Percentiles rank a stretch among this genome's conserved stretches.
These are phyloP conservation scores for Nebria salina DNA, from an alignment of 2,888 invertebrate species.

Conservation along the genomic window DNA sequence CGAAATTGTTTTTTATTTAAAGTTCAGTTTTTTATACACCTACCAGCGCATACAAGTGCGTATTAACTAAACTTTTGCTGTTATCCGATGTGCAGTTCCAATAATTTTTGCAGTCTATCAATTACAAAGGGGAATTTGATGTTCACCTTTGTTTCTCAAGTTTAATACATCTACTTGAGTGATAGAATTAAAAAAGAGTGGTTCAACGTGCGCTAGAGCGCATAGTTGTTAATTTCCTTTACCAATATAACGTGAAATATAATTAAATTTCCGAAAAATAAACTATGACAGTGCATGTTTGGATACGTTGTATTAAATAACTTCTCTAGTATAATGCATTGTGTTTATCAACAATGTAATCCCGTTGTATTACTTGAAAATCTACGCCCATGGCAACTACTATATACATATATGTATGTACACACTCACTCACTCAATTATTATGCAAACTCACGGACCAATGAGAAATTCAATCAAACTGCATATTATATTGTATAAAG, in stretches of 20 bases:
- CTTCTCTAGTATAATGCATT: conserved; percentile 10
- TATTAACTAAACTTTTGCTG: too few relatives aligned
- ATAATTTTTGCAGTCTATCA: too few relatives aligned
- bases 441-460: conserved; percentile 56
- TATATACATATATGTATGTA: background rate
- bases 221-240: background rate
- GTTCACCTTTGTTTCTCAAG: too few relatives aligned
- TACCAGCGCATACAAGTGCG: too few relatives aligned
- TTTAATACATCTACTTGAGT: too few relatives aligned
- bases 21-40: too few relatives aligned
- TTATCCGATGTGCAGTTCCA: too few relatives aligned
- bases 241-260: background rate
- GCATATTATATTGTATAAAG: conserved; percentile 13
- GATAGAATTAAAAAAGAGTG: too few relatives aligned
- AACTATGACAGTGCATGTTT: background rate
- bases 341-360: conserved; percentile 28
- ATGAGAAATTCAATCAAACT: conserved; percentile 51
- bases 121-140: too few relatives aligned
- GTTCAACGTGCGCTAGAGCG: background rate
- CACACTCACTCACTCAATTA: conserved; percentile 43
- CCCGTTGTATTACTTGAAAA: conserved; percentile 6
- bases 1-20: too few relatives aligned
- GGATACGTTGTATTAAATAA: background rate
- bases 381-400: conserved; percentile 31
- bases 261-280: background rate